Conservation (phyloP, 1,140 invertebrate species). For the Argopecten irradians region DNA sequence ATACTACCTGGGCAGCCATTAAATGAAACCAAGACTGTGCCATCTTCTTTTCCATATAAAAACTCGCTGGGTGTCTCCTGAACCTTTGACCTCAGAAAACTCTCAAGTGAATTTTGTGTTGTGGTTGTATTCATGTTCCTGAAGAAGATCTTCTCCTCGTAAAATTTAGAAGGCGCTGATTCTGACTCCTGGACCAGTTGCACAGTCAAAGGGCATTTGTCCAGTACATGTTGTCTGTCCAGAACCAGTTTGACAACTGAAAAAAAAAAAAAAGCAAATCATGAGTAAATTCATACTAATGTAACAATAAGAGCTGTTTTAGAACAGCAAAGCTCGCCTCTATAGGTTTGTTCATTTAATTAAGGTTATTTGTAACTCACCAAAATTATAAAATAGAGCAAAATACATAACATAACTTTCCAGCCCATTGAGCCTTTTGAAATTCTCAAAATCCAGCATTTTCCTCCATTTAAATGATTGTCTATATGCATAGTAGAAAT, state of each 20-base stretch:
- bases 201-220: not conserved
- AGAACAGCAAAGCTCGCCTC: no score
- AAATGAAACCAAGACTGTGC: slow-evolving; percentile 9
- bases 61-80: not conserved
- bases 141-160: not conserved
- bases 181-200: not conserved
- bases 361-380: no score
- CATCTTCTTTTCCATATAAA: not conserved
- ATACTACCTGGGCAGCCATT: not conserved
- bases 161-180: not conserved
- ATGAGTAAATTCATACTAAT: no score
- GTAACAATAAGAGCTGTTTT: no score
- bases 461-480: no score
- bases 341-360: no score
- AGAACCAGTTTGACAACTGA: slow-evolving; percentile 2
- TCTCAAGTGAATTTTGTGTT: not conserved
- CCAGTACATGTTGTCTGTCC: not conserved
- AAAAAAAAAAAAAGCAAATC: no score
- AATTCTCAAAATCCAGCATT: no score
- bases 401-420: no score
- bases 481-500: no score
- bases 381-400: no score
- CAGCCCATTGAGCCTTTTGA: no score
- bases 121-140: not conserved
- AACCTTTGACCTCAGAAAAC: not conserved